Conservation (phyloP, 2,888 invertebrate species). For the Slavum lentiscoides region DNA sequence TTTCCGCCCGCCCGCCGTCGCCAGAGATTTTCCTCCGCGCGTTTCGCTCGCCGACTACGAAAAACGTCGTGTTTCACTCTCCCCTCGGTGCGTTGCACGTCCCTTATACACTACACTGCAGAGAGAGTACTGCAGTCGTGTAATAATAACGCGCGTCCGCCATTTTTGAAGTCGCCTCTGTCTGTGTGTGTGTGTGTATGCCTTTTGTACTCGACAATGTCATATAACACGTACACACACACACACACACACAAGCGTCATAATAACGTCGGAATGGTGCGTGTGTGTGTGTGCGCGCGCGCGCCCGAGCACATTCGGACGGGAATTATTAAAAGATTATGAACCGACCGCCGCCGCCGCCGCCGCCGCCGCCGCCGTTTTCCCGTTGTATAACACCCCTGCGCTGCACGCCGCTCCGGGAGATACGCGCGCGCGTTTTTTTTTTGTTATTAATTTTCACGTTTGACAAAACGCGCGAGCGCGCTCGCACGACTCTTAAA, state of each 20-base stretch:
- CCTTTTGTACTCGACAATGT: conserved; percentile 41
- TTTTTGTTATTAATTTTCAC: conserved; percentile 47
- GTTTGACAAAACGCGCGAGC: conserved; percentile 11
- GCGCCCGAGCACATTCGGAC: conserved; percentile 19
- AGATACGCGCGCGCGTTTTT: background rate
- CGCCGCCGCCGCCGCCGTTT: background rate
- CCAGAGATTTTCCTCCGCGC: conserved; percentile 47
- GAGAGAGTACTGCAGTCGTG: conserved; percentile 14
- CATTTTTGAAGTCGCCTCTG: conserved; percentile 37
- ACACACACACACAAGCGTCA: background rate
- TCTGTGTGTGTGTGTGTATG: background rate
- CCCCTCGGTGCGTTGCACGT: background rate
- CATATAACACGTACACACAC: conserved; percentile 18
- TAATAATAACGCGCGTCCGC: conserved; percentile 49
- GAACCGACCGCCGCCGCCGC: background rate
- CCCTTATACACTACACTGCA: background rate
- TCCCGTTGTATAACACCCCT: background rate
- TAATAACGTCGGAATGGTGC: background rate
- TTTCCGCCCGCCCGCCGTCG: conserved; percentile 9
- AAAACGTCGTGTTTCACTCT: conserved; percentile 48
- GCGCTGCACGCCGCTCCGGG: conserved; percentile 19
- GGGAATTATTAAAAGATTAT: conserved; percentile 47
- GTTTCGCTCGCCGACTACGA: conserved; percentile 29
- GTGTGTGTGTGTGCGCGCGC: background rate
- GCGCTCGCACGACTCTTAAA: background rate